Evolutionary conservation across 1,140 invertebrate species (phyloP).

Genomic region (Dendroctonus ponderosae): DNA sequence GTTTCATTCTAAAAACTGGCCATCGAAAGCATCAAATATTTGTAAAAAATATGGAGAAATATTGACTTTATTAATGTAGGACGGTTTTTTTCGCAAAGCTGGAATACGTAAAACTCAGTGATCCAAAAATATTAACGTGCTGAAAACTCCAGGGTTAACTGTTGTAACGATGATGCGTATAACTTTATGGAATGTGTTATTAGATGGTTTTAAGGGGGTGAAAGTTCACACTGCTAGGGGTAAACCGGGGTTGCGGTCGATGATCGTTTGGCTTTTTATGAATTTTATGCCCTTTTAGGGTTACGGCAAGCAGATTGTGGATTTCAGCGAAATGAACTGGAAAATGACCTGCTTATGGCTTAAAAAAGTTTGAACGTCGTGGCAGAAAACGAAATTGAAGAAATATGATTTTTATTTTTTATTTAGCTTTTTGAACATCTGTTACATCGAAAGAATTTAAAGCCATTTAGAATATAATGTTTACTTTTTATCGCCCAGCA

Average conservation of each 20-base stretch:
- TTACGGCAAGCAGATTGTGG: conserved; percentile 8
- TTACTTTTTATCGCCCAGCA: no score
- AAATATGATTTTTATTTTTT: no score
- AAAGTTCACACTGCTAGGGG: conserved; percentile 12
- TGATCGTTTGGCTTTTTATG: conserved; percentile 13
- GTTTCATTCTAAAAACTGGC: background rate
- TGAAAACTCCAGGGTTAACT: conserved; percentile 20
- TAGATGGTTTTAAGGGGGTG: conserved; percentile 23
- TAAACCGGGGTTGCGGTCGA: conserved; percentile 5
- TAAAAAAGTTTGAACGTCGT: no score
- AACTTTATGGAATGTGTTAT: conserved; percentile 27
- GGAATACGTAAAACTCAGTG: conserved; percentile 5
- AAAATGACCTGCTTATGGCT: background rate
- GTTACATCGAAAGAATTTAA: no score
- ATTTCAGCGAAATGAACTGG: conserved; percentile 7
- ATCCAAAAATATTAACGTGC: conserved; percentile 19
- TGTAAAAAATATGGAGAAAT: no score
- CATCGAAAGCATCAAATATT: background rate
- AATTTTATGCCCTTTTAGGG: conserved; percentile 17
- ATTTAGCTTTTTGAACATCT: no score
- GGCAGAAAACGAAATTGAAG: no score
- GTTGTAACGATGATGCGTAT: conserved; percentile 24
- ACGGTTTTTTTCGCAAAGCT: no score
- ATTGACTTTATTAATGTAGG: no score
- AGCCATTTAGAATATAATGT: no score